Evolutionary conservation across 2,113 vertebrate genomes (phyloP).

Genomic region (Fregata magnificens): DNA sequence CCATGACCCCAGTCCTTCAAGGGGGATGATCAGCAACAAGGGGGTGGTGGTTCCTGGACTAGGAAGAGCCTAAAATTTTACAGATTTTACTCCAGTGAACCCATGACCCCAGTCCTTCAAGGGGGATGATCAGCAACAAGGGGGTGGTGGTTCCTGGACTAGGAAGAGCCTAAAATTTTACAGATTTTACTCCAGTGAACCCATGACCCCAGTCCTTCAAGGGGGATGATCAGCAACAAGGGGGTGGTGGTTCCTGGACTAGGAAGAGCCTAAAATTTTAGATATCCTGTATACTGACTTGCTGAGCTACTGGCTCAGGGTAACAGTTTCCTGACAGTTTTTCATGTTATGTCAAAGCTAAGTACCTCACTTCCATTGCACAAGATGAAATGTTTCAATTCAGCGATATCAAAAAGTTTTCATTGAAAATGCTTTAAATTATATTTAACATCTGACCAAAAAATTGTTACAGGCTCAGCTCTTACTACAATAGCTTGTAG

Average conservation of each 20-base stretch:
- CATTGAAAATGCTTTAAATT: background rate
- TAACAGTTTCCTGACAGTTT: background rate
- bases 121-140: background rate
- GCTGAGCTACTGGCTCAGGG: background rate
- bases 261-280: background rate
- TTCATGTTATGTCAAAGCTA: background rate
- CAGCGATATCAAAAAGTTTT: background rate
- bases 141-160: background rate
- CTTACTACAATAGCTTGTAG: background rate
- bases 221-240: background rate
- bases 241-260: background rate
- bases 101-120: background rate
- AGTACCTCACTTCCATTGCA: background rate
- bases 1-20: background rate
- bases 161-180: too few species aligned
- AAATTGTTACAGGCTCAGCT: background rate
- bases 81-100: background rate
- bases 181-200: background rate
- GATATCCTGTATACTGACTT: background rate
- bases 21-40: background rate
- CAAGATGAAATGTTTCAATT: background rate
- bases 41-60: background rate
- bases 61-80: too few species aligned
- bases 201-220: background rate
- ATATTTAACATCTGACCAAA: background rate